Conservation (phyloP, 2,113 vertebrate species). For the Ptilonorhynchus violaceus region DNA sequence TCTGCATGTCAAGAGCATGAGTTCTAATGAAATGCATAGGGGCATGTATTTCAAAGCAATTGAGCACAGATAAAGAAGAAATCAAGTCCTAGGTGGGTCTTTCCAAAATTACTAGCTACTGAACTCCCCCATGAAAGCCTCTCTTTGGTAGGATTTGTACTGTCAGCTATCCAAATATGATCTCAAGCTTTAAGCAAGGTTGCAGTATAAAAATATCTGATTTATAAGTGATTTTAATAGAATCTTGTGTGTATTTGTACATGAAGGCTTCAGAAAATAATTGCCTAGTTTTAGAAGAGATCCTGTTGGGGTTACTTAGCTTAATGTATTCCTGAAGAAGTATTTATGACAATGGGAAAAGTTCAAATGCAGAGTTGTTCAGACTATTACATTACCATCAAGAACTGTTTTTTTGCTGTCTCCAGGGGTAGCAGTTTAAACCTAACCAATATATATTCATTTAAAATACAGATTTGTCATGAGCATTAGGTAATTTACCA, state of each 20-base stretch:
- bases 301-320: not conserved
- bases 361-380: not conserved
- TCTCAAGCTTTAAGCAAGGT: not conserved
- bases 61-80: not conserved
- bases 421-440: not conserved
- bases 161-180: not conserved
- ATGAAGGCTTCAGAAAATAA: not conserved
- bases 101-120: not conserved
- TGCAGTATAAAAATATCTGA: not conserved
- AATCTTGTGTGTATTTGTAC: not conserved
- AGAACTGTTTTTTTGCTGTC: not conserved
- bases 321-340: not conserved
- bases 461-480: not conserved
- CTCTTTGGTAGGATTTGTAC: not conserved
- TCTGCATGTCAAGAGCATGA: not conserved
- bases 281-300: not conserved
- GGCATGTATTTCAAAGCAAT: not conserved
- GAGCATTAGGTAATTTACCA: not conserved
- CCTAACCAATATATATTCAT: not conserved
- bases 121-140: not conserved
- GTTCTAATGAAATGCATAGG: not conserved
- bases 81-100: not conserved
- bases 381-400: not conserved
- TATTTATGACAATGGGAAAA: not conserved
- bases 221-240: not conserved